Percentiles rank a stretch among this genome's conserved stretches.
These are phyloP conservation scores for Caprella mutica DNA, from an alignment of 2,888 invertebrate species.

Conservation along the genomic window DNA sequence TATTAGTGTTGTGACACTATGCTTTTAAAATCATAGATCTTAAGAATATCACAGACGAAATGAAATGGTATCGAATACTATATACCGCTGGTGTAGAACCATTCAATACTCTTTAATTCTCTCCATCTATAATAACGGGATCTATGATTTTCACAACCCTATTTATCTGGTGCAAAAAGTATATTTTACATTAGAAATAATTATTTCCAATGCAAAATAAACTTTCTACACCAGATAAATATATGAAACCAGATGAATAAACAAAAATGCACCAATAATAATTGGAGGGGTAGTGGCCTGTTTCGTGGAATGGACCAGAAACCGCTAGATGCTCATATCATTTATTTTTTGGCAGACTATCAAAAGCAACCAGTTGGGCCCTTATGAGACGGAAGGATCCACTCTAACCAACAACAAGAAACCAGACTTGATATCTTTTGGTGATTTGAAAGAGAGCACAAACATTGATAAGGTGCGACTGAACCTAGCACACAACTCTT, in stretches of 20 bases:
- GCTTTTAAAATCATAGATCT: too few species aligned
- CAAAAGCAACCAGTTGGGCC: constrained; percentile 57
- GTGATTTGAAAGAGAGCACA: constrained; percentile 21
- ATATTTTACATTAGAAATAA: too few species aligned
- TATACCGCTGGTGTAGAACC: too few species aligned
- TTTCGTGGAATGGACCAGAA: neutral
- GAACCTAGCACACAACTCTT: too few species aligned
- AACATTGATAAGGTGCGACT: constrained; percentile 28
- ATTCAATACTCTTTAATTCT: too few species aligned
- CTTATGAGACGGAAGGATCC: constrained; percentile 49
- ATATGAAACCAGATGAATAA: constrained; percentile 11
- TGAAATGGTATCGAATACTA: too few species aligned
- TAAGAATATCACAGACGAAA: too few species aligned
- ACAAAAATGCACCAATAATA: constrained; percentile 4
- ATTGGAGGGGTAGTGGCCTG: neutral
- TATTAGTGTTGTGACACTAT: too few species aligned
- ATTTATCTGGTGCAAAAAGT: too few species aligned
- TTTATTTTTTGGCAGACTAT: constrained; percentile 50
- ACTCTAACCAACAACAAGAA: constrained; percentile 40
- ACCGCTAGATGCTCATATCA: neutral
- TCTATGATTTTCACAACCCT: too few species aligned
- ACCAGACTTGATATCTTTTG: constrained; percentile 20
- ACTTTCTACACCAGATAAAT: neutral
- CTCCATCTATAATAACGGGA: too few species aligned
- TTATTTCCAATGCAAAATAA: neutral